Evolutionary conservation across 2,797 vertebrate species (phyloP).

Genomic region (Sus cebifrons): DNA sequence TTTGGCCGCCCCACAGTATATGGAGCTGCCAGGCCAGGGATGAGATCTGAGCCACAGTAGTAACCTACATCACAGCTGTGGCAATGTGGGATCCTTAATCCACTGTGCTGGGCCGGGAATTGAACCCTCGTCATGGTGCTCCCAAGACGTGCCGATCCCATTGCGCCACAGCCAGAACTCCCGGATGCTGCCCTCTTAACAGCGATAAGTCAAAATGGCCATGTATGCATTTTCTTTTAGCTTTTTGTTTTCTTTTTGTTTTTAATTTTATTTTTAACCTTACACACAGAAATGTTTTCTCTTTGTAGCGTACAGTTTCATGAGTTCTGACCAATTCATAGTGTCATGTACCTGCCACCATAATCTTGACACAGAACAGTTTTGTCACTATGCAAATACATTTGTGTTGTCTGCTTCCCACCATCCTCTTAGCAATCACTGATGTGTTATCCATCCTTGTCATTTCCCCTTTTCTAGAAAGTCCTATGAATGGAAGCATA

Average conservation of each 20-base stretch:
- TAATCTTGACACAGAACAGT: neutral
- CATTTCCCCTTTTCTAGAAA: neutral
- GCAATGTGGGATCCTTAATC: no score
- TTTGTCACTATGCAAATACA: neutral
- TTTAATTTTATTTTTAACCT: neutral
- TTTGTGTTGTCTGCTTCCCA: rapidly evolving
- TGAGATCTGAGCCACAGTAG: no score
- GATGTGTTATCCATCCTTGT: neutral
- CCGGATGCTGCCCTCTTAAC: neutral
- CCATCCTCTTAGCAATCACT: no score
- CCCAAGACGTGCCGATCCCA: no score
- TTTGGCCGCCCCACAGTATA: no score
- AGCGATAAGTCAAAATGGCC: neutral
- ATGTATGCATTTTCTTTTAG: neutral
- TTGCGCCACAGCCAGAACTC: no score
- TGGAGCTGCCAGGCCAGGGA: no score
- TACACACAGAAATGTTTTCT: neutral
- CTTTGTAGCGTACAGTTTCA: neutral
- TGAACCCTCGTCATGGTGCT: no score
- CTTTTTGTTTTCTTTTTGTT: neutral
- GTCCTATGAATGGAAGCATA: neutral
- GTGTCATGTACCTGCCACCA: rapidly evolving
- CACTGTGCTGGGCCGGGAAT: no score
- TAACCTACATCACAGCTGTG: no score
- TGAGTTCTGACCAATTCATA: neutral